These are phyloP conservation scores for Cataglyphis hispanica DNA, from an alignment of 1,140 invertebrate genomes.

Conservation along the genomic window DNA sequence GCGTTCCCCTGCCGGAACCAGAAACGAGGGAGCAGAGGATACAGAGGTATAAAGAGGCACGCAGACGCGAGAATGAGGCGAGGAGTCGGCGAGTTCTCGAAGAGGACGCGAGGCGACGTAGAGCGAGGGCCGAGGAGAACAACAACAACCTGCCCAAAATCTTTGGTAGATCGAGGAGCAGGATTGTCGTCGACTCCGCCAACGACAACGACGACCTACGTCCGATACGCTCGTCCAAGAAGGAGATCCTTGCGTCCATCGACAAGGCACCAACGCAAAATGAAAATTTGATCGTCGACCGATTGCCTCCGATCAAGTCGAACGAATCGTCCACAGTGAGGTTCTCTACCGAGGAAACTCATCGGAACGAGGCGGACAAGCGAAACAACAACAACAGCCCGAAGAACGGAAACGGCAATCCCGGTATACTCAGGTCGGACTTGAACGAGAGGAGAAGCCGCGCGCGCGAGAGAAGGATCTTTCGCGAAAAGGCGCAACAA, in stretches of 20 bases:
- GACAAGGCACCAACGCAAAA: constrained; percentile 49
- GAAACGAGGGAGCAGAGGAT: constrained; percentile 84
- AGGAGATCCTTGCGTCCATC: constrained; percentile 7
- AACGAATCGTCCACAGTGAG: constrained; percentile 61
- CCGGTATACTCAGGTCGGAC: constrained; percentile 76
- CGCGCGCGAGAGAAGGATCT: constrained; percentile 81
- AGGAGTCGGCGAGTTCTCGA: constrained; percentile 81
- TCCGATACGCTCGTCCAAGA: constrained; percentile 38
- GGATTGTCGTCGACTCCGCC: constrained; percentile 37
- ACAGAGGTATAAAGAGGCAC: constrained; percentile 83
- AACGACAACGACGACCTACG: constrained; percentile 66
- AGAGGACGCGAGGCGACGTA: constrained; percentile 81
- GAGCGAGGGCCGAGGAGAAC: constrained; percentile 77
- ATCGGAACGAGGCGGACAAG: constrained; percentile 70
- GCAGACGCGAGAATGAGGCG: constrained; percentile 83
- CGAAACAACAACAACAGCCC: constrained; percentile 78
- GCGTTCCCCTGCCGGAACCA: constrained; percentile 70
- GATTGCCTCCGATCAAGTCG: constrained; percentile 70
- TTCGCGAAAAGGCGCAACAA: constrained; percentile 71
- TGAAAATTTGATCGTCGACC: constrained; percentile 53
- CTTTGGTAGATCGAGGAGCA: constrained; percentile 64
- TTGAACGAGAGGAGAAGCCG: constrained; percentile 80
- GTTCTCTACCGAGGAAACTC: constrained; percentile 64
- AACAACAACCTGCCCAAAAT: constrained; percentile 75
- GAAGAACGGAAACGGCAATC: constrained; percentile 27